Evolutionary conservation across 2,113 vertebrate genomes (phyloP).

Genomic region (Dinomys branickii): DNA sequence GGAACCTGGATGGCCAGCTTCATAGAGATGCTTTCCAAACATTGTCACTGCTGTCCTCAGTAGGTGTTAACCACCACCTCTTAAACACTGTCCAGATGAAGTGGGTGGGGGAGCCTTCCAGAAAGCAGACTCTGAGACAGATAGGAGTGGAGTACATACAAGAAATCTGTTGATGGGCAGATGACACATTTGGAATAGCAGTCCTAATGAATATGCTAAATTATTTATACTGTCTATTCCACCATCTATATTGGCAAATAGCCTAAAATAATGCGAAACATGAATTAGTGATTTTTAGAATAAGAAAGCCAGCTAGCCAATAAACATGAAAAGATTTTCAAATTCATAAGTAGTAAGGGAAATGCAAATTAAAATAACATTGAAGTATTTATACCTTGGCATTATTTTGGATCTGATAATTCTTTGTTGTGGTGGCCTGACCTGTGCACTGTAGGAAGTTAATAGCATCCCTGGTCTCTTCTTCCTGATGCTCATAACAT

Average conservation of each 20-base stretch:
- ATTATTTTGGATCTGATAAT: not conserved
- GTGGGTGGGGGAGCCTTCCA: not conserved
- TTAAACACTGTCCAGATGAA: not conserved
- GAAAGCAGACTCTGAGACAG: not conserved
- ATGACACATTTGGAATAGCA: not conserved
- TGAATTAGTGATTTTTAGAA: constrained; percentile 38
- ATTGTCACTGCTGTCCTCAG: not conserved
- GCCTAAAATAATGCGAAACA: not conserved
- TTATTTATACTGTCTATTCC: not conserved
- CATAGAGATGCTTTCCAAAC: not conserved
- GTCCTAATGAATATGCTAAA: not conserved
- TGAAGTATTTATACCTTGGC: not conserved
- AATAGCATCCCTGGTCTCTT: not conserved
- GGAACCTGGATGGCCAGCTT: not conserved
- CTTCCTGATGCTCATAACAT: not conserved
- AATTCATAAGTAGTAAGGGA: constrained; percentile 14
- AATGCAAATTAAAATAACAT: constrained; percentile 16
- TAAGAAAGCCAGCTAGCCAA: constrained; percentile 2
- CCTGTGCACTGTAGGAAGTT: not conserved
- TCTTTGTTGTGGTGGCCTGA: not conserved
- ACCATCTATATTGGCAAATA: not conserved
- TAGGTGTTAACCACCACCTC: not conserved
- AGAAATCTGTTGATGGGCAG: constrained; percentile 23
- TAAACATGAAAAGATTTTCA: constrained; percentile 41
- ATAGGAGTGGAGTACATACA: not conserved